Evolutionary conservation across 1,140 invertebrate genomes (phyloP), one percentile per base, ranked within the genome.

Genomic region (Pteromalus puparum): DNA sequence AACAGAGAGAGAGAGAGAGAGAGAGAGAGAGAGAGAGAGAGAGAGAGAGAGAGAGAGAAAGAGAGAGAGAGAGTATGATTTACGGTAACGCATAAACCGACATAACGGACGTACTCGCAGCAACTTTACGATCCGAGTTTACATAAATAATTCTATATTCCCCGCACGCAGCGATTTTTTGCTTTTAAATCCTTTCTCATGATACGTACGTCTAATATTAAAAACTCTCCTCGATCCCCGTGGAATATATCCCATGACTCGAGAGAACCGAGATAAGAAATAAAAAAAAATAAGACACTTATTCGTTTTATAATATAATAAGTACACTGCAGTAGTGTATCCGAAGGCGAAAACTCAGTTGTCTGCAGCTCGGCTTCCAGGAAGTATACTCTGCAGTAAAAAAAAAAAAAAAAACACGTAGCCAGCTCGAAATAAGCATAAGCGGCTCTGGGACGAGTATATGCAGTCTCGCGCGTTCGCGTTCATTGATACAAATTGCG

Each of bases 401-500:
- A 72, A 67, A 75, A 28, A 72, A 67, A 75, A 65, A 61, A 34
- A 34, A 34, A 4, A 7, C 10, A 38, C 28, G 9, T 26, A 61
- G 67, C 26, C 26, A 70, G 26, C 38, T 9, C 15, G 9, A 72
- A n/a, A 42, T 46, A 73, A 73, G 72, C 72, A 73, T 80, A 80
- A 70, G 53, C 18, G 53, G 53, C 21, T 61, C 18, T n/a, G 53
- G 53, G 53, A 61, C 53, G 67, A 70, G 26, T 30, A 70, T 70
- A 70, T 28, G 21, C 7, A 28, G 7, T 28, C n/a, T 12, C 67
- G 24, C 67, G 10, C 7, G 13, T 18, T 30, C 53, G 68, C 70
- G 68, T 84, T 67, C 72, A 80, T 84, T 78, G 76, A 84, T 84
- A 74, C 70, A 67, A 80, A 65, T 68, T 77, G 15, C 73, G 38